phyloP scores from a whole-genome alignment of 2,113 vertebrate species.

The Onychostoma macrolepis region DNA sequence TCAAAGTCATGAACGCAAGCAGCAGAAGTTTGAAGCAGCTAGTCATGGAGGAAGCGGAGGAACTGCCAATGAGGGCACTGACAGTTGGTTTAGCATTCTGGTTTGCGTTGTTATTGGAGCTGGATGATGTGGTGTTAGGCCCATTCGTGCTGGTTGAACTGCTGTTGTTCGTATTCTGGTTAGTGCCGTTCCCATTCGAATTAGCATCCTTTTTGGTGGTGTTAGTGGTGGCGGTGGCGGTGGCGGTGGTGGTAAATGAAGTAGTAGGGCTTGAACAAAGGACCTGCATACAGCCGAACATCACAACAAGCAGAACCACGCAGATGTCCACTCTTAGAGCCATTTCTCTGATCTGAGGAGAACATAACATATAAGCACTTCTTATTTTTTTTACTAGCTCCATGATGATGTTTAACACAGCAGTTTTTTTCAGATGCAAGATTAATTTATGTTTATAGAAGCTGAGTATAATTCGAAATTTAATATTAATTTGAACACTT shows the following conservation, averaged over 20 bases:
- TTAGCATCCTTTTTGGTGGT: background rate
- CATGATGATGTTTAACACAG: background rate
- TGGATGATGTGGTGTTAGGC: background rate
- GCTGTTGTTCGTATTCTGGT: background rate
- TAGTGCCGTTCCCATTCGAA: background rate
- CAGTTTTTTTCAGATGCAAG: background rate
- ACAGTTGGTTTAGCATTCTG: background rate
- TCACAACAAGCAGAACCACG: slow-evolving; percentile 6
- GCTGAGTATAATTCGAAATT: background rate
- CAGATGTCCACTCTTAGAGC: background rate
- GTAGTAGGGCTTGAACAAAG: fast-evolving
- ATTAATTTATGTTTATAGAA: background rate
- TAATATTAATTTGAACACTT: background rate
- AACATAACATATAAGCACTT: background rate
- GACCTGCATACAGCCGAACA: background rate
- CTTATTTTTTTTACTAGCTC: background rate
- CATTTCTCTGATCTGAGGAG: slow-evolving; percentile 14
- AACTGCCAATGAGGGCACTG: background rate
- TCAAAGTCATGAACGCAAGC: background rate
- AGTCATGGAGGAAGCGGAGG: background rate
- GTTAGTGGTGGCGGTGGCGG: background rate
- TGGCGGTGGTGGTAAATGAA: background rate
- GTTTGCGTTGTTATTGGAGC: background rate
- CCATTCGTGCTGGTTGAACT: background rate
- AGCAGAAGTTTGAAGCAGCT: background rate